phyloP scores from a whole-genome alignment of 2,797 vertebrate genomes.

The Dendrocincla tyrannina region DNA sequence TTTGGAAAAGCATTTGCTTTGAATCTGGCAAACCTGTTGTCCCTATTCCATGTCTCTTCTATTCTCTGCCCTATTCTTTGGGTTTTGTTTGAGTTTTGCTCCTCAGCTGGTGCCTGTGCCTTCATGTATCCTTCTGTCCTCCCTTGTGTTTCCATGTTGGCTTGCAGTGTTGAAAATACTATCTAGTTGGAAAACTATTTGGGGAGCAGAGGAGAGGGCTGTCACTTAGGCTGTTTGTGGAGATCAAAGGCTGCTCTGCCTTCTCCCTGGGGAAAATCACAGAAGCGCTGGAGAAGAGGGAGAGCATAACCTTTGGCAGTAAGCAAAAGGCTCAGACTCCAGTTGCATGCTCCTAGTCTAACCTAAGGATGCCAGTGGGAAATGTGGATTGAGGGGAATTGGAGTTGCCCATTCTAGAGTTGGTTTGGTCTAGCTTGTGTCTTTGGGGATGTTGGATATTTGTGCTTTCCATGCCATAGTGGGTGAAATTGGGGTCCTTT shows the following conservation, averaged over 20 bases:
- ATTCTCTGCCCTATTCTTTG: not conserved
- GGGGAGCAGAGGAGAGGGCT: not conserved
- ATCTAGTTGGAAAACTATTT: not conserved
- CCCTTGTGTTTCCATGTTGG: not conserved
- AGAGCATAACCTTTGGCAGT: slow-evolving; percentile 14
- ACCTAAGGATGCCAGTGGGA: slow-evolving; percentile 16
- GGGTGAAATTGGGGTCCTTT: not conserved
- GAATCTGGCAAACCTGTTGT: not conserved
- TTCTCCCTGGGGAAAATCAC: not conserved
- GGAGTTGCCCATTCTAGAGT: not conserved
- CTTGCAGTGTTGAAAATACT: not conserved
- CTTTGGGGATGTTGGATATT: not conserved
- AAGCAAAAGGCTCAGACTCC: slow-evolving; percentile 10
- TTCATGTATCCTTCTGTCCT: not conserved
- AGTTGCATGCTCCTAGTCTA: slow-evolving; percentile 6
- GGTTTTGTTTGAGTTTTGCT: not conserved
- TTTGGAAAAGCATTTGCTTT: not conserved
- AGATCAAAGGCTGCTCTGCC: slow-evolving; percentile 1
- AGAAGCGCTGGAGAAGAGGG: slow-evolving; percentile 11
- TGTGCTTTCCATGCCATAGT: not conserved
- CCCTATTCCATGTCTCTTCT: not conserved
- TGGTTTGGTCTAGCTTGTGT: not conserved
- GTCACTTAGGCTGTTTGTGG: not conserved
- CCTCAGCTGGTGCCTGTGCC: not conserved
- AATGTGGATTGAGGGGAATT: not conserved